phyloP scores from a whole-genome alignment of 2,113 vertebrate species.

The Boulengeromyrus knoepffleri region DNA sequence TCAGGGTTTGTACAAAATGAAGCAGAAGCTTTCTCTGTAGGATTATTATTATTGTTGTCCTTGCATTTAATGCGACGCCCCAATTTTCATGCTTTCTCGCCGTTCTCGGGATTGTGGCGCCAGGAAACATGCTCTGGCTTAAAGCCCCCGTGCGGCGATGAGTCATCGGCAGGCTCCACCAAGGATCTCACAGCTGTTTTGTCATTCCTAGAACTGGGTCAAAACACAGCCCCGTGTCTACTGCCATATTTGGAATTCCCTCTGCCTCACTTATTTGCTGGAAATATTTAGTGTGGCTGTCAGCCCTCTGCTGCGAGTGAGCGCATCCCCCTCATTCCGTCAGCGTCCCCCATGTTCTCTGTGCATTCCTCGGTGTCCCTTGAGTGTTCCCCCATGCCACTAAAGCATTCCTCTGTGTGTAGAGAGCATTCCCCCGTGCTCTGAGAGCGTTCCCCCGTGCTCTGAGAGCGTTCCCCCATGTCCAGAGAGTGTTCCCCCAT shows the following conservation, averaged over 20 bases:
- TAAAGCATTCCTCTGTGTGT: not conserved
- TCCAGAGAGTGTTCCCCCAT: no score
- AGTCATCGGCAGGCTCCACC: slow-evolving; percentile 24
- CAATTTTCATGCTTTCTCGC: not conserved
- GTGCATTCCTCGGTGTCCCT: not conserved
- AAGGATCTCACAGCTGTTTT: slow-evolving; percentile 20
- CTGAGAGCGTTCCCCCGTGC: not conserved
- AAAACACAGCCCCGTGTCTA: slow-evolving; percentile 12
- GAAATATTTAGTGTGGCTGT: not conserved
- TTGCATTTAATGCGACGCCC: not conserved
- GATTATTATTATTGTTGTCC: not conserved
- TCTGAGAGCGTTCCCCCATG: no score
- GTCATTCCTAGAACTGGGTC: slow-evolving; percentile 31
- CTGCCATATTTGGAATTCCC: not conserved
- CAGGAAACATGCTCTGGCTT: not conserved
- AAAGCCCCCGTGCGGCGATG: not conserved
- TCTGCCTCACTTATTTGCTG: not conserved
- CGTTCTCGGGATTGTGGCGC: not conserved
- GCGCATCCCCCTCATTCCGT: not conserved
- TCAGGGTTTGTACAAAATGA: not conserved
- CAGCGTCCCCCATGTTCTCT: not conserved
- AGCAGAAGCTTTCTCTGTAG: not conserved
- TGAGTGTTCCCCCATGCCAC: no score
- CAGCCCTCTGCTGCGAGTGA: not conserved
- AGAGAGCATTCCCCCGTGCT: not conserved